Evolutionary conservation across 2,797 vertebrate species (phyloP).

Genomic region (Pampus argenteus): DNA sequence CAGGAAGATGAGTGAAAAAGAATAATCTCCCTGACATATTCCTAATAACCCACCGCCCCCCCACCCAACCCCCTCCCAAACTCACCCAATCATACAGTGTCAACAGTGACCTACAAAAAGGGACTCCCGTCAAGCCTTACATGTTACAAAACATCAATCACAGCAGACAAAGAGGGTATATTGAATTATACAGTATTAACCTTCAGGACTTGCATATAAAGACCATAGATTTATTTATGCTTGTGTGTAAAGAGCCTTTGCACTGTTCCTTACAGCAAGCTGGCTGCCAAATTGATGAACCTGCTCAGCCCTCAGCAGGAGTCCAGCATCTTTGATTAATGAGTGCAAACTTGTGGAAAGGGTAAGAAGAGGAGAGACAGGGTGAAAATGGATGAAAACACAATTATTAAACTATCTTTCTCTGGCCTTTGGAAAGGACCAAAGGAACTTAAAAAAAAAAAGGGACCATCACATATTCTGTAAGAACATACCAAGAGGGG

Average conservation of each 20-base stretch:
- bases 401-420: conserved; percentile 77
- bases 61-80: conserved; percentile 74
- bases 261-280: conserved; percentile 89
- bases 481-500: neutral
- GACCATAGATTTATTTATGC: conserved; percentile 95
- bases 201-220: conserved; percentile 96
- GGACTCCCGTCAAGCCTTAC: conserved; percentile 88
- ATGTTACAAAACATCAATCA: conserved; percentile 95
- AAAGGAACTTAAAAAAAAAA: conserved; percentile 15
- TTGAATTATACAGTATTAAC: conserved; percentile 98
- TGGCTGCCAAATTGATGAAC: conserved; percentile 93
- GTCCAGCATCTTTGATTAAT: conserved; percentile 92
- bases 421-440: conserved; percentile 30
- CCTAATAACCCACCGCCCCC: conserved; percentile 85
- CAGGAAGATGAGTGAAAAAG: conserved; percentile 73
- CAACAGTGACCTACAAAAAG: conserved; percentile 88
- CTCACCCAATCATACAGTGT: conserved; percentile 87
- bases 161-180: conserved; percentile 92
- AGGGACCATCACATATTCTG: conserved; percentile 21
- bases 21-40: conserved; percentile 85
- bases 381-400: conserved; percentile 81
- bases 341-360: conserved; percentile 88
- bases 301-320: conserved; percentile 92
- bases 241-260: conserved; percentile 88
- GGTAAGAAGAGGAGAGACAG: conserved; percentile 77